Evolutionary conservation across 1,140 invertebrate genomes (phyloP), one percentile per base, ranked within the genome.

Genomic region (Maconellicoccus hirsutus): DNA sequence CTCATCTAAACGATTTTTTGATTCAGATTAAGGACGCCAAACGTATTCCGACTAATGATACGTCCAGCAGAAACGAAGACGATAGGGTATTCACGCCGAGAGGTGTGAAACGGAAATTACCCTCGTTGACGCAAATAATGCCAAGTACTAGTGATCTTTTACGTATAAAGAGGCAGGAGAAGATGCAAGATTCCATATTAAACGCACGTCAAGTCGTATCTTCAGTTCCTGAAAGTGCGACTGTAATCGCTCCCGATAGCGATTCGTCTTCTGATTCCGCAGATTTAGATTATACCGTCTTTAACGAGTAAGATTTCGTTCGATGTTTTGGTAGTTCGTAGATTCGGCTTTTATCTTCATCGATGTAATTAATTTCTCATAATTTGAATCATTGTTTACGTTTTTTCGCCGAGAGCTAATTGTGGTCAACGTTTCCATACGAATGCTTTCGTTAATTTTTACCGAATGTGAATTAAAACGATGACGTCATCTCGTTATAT

Each of bases 181-280:
- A 82, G 4, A 77, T 88, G 26, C 86, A 87, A 78, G 82, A 85
- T 73, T 83, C 82, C 1, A 87, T 86, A 0, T 81, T 83, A 59
- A 79, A 82, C 21, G 85, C 84, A n/a, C 81, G 86, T 25, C 25
- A 71, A 22, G 52, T 71, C 12, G 59, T 72, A 71, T 72, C 66
- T 10, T 52, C 3, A 4, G 61, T 66, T 4, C 61, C 61, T 14
- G 19, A 66, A 19, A n/a, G n/a, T n/a, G n/a, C n/a, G n/a, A 61
- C 16, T 8, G 4, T 61, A 6, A 8, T 19, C 4, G 59, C 59
- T 22, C 4, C 7, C 7, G 59, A 61, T 61, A 61, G 59, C 59
- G 59, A 61, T 61, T 61, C 59, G 14, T n/a, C 61, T 8, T 66
- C 61, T 16, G 61, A 66, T 66, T 66, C 61, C 10, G 61, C 61